Evolutionary conservation across 2,888 invertebrate genomes (phyloP).

Genomic region (Chrysina gloriosa): DNA sequence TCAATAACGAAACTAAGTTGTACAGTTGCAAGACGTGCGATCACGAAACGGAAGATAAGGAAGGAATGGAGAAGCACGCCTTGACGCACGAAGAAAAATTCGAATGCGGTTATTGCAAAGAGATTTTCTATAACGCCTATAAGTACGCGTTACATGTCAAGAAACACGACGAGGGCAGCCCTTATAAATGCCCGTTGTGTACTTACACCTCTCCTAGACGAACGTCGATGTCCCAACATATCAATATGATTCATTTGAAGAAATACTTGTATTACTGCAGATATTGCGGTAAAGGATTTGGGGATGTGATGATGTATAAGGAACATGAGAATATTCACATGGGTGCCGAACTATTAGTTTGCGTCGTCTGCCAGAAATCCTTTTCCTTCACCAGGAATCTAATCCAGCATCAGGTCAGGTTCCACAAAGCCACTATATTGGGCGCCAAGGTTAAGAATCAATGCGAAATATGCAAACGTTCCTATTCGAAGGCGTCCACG

Average conservation of each 20-base stretch:
- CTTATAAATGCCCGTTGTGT: slow-evolving; percentile 56
- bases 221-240: slow-evolving; percentile 65
- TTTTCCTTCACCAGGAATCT: slow-evolving; percentile 59
- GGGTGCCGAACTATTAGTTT: slow-evolving; percentile 63
- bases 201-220: slow-evolving; percentile 53
- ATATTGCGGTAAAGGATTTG: slow-evolving; percentile 66
- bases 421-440: slow-evolving; percentile 59
- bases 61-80: slow-evolving; percentile 55
- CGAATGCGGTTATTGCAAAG: slow-evolving; percentile 41
- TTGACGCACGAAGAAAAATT: slow-evolving; percentile 50
- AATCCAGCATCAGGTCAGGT: slow-evolving; percentile 55
- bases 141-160: slow-evolving; percentile 57
- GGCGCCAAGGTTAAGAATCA: slow-evolving; percentile 63
- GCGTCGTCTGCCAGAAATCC: slow-evolving; percentile 64
- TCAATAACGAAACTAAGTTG: slow-evolving; percentile 50
- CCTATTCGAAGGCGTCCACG: slow-evolving; percentile 55
- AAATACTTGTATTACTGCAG: slow-evolving; percentile 65
- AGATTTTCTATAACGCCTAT: slow-evolving; percentile 57
- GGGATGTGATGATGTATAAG: slow-evolving; percentile 63
- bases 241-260: slow-evolving; percentile 68
- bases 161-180: slow-evolving; percentile 53
- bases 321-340: slow-evolving; percentile 64
- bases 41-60: slow-evolving; percentile 53
- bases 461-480: slow-evolving; percentile 55
- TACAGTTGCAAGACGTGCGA: slow-evolving; percentile 56